Percentiles rank a stretch among this genome's conserved stretches.
These are phyloP conservation scores for Pogona vitticeps DNA, from an alignment of 2,113 vertebrate species.

Conservation along the genomic window DNA sequence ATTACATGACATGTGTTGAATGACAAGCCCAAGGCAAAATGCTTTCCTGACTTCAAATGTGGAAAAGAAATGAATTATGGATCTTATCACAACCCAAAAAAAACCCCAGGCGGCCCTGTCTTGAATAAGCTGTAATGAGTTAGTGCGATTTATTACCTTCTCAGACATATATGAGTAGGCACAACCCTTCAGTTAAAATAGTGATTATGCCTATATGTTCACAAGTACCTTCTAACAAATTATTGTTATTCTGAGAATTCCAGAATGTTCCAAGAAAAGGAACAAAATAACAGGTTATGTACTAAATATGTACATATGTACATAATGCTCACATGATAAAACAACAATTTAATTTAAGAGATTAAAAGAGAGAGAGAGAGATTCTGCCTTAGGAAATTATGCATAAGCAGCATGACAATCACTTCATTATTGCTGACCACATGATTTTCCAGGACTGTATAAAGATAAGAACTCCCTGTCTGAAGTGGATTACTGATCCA, in stretches of 20 bases:
- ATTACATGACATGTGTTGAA: not conserved
- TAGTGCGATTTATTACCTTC: not conserved
- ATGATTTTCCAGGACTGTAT: conserved; percentile 35
- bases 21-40: not conserved
- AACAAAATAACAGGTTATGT: not conserved
- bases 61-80: not conserved
- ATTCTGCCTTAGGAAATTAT: not conserved
- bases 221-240: not conserved
- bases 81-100: not conserved
- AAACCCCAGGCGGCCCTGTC: not conserved
- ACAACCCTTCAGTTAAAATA: not conserved
- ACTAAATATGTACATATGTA: too few relatives aligned
- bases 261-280: not conserved
- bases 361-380: not conserved
- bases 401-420: not conserved
- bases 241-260: not conserved
- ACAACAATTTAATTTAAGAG: too few relatives aligned
- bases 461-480: conserved; percentile 48
- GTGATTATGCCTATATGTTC: not conserved
- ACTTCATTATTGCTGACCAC: not conserved
- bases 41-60: not conserved
- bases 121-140: not conserved
- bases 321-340: too few relatives aligned
- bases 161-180: not conserved
- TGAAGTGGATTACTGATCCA: conserved; percentile 50